Conservation (phyloP, 1,140 invertebrate genomes). For the Micrasema longulum region DNA sequence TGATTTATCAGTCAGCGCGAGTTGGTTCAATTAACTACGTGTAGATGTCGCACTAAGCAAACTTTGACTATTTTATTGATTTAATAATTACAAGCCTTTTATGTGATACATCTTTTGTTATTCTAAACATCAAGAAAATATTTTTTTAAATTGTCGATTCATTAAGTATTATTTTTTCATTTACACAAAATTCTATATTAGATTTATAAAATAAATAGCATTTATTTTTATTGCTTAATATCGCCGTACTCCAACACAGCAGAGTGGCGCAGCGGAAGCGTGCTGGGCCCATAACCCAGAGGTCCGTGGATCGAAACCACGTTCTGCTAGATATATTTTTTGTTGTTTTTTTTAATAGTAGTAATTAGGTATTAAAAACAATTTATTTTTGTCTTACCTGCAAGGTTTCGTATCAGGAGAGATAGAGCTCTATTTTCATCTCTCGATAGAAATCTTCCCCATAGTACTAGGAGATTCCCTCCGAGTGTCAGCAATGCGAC, state of each 20-base stretch:
- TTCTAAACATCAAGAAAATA: no score
- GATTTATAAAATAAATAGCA: no score
- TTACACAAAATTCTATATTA: no score
- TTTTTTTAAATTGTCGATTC: no score
- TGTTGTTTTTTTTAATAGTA: slow-evolving; percentile 7
- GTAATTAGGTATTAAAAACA: background rate
- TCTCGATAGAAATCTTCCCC: slow-evolving; percentile 73
- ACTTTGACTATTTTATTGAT: no score
- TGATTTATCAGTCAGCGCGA: no score
- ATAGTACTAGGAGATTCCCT: slow-evolving; percentile 78
- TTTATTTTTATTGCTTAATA: slow-evolving; percentile 1
- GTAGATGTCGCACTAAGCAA: no score
- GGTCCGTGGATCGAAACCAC: slow-evolving; percentile 97
- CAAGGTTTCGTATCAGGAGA: slow-evolving; percentile 79
- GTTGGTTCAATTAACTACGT: no score
- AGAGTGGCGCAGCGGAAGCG: slow-evolving; percentile 93
- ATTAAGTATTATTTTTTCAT: no score
- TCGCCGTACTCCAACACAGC: slow-evolving; percentile 63
- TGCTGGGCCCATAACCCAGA: slow-evolving; percentile 94
- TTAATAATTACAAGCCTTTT: no score
- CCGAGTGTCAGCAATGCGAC: slow-evolving; percentile 75
- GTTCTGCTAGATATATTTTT: slow-evolving; percentile 78
- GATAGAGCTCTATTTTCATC: slow-evolving; percentile 73
- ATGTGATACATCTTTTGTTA: no score
- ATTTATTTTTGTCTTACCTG: slow-evolving; percentile 68